Evolutionary conservation across 2,797 vertebrate species (phyloP), one percentile per base, ranked within the genome.

Genomic region (Toxotes lorentzi): DNA sequence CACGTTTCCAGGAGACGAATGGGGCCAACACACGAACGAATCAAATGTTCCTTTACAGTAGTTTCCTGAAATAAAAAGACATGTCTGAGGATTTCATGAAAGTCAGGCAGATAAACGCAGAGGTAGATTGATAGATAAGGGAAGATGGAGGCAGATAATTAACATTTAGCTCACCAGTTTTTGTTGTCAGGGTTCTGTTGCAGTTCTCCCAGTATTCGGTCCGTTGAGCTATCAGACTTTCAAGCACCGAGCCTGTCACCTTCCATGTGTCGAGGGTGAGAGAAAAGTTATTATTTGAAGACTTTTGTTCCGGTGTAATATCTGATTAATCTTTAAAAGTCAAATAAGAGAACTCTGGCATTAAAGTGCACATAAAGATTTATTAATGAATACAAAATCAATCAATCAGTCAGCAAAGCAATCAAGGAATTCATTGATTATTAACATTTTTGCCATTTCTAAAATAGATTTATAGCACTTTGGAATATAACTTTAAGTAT

Each of bases 41-140:
- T 99, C 98, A 72, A 98, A 98, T 0, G 94, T 95, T 76, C 97
- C 97, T 23, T 97, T 98, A 76, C 98, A 99, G 73, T 95, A 94
- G 17, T 94, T 80, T 82, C 96, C 98, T 98, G 85, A 0, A 40
- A 90, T 64, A 86, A 16, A 91, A 69, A 6, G 4, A 16, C 11
- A 64, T 21, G 32, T 71, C 0, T 2, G 1, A 45, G 14, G 19
- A 47, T 48, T 24, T 40, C 2, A 40, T 17, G 12, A 45, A n/a
- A 8, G 14, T 13, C 0, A 50, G 3, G 23, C 17, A 17, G 4
- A 27, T 4, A 38, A 2, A 13, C 4, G 17, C 38, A 12, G 50
- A 32, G 8, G n/a, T 7, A 19, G 11, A 35, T 2, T 14, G 6
- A 34, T 7, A 8, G 35, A 35, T 35, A 7, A 30, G 4, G 24